Evolutionary conservation across 2,113 vertebrate species (phyloP).

Genomic region (Vidua macroura): DNA sequence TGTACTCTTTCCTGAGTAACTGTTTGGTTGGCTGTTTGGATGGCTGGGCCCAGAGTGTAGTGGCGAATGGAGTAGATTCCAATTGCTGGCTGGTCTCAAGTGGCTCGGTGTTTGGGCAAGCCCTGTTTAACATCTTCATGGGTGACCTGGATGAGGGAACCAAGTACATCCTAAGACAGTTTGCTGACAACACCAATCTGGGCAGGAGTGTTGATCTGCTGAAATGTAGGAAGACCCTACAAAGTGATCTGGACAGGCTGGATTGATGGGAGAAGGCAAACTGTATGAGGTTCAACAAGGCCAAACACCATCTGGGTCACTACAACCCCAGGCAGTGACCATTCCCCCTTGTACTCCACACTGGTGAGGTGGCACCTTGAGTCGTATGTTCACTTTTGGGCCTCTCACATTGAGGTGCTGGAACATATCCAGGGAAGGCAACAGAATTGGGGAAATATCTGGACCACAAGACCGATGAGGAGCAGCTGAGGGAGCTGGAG

Average conservation of each 20-base stretch:
- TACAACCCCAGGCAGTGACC: no score
- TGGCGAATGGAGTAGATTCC: background rate
- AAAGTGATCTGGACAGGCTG: no score
- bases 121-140: no score
- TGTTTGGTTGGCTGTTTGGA: background rate
- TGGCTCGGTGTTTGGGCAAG: background rate
- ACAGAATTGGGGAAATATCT: background rate
- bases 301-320: background rate
- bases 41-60: background rate
- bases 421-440: background rate
- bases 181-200: background rate
- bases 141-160: background rate
- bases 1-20: background rate
- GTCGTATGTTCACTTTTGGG: background rate
- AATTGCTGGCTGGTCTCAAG: background rate
- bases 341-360: accelerated
- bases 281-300: background rate
- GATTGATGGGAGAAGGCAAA: background rate
- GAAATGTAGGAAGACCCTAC: background rate
- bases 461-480: background rate
- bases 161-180: background rate
- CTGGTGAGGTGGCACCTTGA: background rate
- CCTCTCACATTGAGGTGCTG: background rate
- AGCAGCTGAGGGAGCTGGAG: background rate
- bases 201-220: background rate